Conservation (phyloP, 2,888 invertebrate genomes). For the Philereme transversata region DNA sequence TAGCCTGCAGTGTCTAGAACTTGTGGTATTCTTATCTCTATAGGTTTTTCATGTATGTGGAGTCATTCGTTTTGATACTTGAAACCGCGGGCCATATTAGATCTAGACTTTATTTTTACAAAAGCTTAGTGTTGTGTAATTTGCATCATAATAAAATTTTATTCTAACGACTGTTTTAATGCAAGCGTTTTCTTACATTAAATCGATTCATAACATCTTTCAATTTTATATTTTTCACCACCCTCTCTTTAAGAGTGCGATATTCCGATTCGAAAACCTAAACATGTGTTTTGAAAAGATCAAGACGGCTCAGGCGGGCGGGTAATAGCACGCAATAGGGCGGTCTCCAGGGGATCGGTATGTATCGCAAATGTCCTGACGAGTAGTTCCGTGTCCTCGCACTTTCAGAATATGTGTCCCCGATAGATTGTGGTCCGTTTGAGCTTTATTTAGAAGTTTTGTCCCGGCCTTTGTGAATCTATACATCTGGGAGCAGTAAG, state of each 20-base stretch:
- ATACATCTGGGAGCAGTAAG: conserved; percentile 17
- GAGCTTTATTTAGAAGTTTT: conserved; percentile 35
- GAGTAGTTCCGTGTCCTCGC: conserved; percentile 61
- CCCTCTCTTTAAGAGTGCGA: background rate
- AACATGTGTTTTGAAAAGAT: conserved; percentile 45
- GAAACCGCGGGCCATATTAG: conserved; percentile 5
- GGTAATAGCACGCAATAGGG: conserved; percentile 57
- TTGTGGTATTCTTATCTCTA: conserved; percentile 68
- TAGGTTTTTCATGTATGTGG: conserved; percentile 55
- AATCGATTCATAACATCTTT: background rate
- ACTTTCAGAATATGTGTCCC: conserved; percentile 56
- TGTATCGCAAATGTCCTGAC: conserved; percentile 40
- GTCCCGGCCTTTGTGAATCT: conserved; percentile 26
- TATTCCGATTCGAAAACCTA: conserved; percentile 12
- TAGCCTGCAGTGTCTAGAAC: conserved; percentile 68
- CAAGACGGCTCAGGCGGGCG: conserved; percentile 56
- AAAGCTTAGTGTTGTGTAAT: background rate
- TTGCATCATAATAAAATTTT: background rate
- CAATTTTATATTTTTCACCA: conserved; percentile 5
- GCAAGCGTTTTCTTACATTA: too few species aligned
- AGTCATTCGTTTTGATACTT: conserved; percentile 48
- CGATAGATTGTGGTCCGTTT: conserved; percentile 40
- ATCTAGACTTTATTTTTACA: background rate
- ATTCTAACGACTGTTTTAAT: too few species aligned
- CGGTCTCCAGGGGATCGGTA: conserved; percentile 42